phyloP scores from a whole-genome alignment of 2,113 vertebrate genomes.

The Hippocampus barbouri region DNA sequence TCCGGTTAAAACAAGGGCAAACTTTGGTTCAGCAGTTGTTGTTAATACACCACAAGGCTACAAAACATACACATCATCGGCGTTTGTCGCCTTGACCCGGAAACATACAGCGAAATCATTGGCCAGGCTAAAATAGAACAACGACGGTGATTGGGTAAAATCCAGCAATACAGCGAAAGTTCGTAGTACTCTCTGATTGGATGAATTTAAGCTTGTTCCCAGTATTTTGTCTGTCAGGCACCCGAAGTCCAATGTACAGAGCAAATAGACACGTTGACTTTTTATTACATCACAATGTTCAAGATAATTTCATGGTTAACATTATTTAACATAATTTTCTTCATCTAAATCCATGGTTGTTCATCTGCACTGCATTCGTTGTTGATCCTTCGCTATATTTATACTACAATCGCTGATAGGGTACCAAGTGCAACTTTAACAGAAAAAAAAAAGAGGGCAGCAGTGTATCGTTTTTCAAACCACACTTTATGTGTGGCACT shows the following conservation, averaged over 20 bases:
- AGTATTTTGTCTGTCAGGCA: conserved; percentile 11
- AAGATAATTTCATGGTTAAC: background rate
- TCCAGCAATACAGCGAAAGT: conserved; percentile 30
- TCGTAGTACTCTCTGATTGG: conserved; percentile 62
- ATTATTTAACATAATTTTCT: background rate
- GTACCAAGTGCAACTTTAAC: background rate
- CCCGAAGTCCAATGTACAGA: background rate
- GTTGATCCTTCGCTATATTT: background rate
- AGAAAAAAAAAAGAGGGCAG: conserved; percentile 53
- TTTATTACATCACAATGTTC: background rate
- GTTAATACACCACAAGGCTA: background rate
- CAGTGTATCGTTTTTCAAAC: conserved; percentile 18
- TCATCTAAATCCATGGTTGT: background rate
- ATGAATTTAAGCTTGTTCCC: background rate
- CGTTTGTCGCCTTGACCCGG: conserved; percentile 27
- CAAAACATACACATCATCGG: conserved; percentile 28
- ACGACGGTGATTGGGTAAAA: conserved; percentile 44
- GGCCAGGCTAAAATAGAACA: conserved; percentile 19
- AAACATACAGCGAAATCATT: conserved; percentile 45
- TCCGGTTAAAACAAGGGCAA: background rate
- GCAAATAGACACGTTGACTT: too few species aligned
- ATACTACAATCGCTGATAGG: background rate
- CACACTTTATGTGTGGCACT: background rate
- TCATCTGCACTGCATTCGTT: background rate
- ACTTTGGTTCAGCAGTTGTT: background rate